Conservation (phyloP, 2,888 invertebrate species). For the Graphium colonna region DNA sequence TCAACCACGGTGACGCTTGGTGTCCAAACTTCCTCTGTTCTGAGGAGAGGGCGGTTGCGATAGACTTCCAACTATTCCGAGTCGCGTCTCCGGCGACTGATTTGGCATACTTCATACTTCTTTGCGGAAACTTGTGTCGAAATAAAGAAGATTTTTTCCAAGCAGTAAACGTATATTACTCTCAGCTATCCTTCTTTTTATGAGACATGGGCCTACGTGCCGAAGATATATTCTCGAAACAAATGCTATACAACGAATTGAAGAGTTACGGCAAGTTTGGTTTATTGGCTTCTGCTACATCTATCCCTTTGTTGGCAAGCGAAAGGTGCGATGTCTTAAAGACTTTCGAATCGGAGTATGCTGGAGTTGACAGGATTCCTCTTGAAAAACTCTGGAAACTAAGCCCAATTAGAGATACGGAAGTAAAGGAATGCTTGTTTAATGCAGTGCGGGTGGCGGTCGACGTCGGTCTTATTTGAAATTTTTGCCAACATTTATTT, state of each 20-base stretch:
- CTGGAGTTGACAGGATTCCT: constrained; percentile 40
- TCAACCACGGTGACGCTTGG: constrained; percentile 57
- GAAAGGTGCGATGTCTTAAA: constrained; percentile 42
- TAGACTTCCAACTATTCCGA: constrained; percentile 52
- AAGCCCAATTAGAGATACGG: constrained; percentile 36
- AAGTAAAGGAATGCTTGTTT: constrained; percentile 41
- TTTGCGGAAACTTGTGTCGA: constrained; percentile 34
- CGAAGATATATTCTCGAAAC: constrained; percentile 36
- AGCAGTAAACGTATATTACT: constrained; percentile 44
- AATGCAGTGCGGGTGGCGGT: constrained; percentile 46
- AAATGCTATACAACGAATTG: constrained; percentile 42
- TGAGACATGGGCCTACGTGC: constrained; percentile 44
- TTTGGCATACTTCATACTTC: constrained; percentile 37
- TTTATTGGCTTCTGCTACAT: constrained; percentile 39
- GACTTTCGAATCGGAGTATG: constrained; percentile 32
- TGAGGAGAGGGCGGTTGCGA: constrained; percentile 37
- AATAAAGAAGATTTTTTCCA: constrained; percentile 41
- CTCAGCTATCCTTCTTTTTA: constrained; percentile 40
- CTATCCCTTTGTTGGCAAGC: constrained; percentile 43
- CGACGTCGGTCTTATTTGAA: constrained; percentile 44
- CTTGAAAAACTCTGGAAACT: constrained; percentile 47
- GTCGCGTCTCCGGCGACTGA: constrained; percentile 47
- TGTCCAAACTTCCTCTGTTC: constrained; percentile 47
- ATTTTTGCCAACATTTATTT: neutral
- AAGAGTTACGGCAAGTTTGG: constrained; percentile 47